Evolutionary conservation across 2,113 vertebrate genomes (phyloP).

Genomic region (Lycaon pictus): DNA sequence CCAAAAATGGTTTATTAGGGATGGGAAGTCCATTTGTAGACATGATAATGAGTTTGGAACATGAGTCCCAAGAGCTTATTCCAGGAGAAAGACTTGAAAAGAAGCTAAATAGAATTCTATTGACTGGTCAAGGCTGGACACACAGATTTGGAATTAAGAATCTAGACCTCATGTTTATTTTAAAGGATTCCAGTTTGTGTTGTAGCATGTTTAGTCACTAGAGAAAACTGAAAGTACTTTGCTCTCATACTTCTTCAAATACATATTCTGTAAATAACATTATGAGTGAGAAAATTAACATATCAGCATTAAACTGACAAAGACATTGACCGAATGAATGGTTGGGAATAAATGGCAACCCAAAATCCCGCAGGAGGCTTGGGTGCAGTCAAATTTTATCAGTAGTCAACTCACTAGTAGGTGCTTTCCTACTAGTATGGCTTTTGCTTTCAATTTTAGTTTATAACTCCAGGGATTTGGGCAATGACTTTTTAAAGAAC

Average conservation of each 20-base stretch:
- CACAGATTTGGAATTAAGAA: neutral
- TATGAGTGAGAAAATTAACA: neutral
- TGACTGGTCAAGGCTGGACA: neutral
- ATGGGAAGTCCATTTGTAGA: neutral
- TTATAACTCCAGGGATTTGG: neutral
- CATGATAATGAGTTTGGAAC: neutral
- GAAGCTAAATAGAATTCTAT: rapidly evolving
- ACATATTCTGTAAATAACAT: neutral
- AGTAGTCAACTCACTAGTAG: neutral
- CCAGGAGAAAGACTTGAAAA: neutral
- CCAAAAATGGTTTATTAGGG: neutral
- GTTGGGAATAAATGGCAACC: neutral
- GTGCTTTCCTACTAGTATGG: neutral
- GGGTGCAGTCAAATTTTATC: neutral
- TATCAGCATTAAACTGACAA: neutral
- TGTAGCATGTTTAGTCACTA: neutral
- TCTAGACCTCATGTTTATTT: neutral
- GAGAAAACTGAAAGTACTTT: neutral
- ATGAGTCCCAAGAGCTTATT: neutral
- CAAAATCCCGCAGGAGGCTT: neutral
- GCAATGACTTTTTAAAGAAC: neutral
- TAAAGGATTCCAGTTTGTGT: neutral
- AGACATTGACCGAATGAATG: neutral
- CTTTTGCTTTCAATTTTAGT: neutral
- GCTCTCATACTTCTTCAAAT: neutral